Percentiles rank a stretch among this genome's conserved stretches.
Evolutionary conservation across 1,140 invertebrate genomes (phyloP).

Genomic region (Eciton burchellii): DNA sequence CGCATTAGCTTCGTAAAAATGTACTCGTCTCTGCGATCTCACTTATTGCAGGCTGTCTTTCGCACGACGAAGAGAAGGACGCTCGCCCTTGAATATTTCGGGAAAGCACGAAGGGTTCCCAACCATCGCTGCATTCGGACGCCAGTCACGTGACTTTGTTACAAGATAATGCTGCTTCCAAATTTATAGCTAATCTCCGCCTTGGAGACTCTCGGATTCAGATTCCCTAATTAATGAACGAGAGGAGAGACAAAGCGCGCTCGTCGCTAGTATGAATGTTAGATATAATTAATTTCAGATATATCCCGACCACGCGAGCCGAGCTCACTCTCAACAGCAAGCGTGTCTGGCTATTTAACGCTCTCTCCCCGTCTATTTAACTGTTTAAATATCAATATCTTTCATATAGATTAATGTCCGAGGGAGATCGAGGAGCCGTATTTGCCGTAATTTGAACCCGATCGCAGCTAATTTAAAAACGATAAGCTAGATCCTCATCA

Average conservation of each 20-base stretch:
- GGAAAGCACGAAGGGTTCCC: slow-evolving; percentile 11
- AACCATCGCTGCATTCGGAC: slow-evolving; percentile 61
- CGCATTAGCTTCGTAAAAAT: slow-evolving; percentile 1
- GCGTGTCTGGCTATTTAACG: background rate
- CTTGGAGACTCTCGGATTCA: slow-evolving; percentile 58
- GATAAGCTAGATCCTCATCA: background rate
- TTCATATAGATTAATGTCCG: slow-evolving; percentile 17
- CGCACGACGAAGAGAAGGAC: background rate
- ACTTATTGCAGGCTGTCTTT: background rate
- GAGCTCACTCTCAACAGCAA: background rate
- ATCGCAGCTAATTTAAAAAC: slow-evolving; percentile 5
- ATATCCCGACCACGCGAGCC: background rate
- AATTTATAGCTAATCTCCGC: slow-evolving; percentile 71
- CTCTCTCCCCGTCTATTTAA: too few species aligned
- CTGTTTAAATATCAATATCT: background rate
- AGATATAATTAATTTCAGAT: slow-evolving; percentile 24
- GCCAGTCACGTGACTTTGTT: slow-evolving; percentile 69
- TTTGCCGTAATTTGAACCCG: too few species aligned
- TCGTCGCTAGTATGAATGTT: background rate
- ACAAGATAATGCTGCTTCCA: slow-evolving; percentile 70
- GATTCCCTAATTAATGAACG: slow-evolving; percentile 66
- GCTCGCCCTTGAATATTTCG: background rate
- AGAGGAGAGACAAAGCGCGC: slow-evolving; percentile 31
- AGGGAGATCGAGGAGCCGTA: background rate
- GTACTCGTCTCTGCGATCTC: background rate